Base-by-base conservation (phyloP, 1,140 invertebrate genomes). In the Drosophila truncata region DNA sequence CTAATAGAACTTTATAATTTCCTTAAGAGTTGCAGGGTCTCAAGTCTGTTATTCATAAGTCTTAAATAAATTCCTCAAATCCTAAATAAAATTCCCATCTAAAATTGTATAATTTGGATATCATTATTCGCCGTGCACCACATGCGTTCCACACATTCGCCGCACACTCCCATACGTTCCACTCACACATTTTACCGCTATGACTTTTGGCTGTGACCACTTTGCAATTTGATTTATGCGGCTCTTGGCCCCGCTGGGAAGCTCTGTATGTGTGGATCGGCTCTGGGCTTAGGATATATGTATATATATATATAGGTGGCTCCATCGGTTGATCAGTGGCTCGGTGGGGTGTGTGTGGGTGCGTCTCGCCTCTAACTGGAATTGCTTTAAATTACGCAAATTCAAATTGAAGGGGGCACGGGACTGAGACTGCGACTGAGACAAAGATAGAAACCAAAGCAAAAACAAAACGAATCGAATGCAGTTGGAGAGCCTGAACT, bases 311-410 rank as follows among this genome's bases (percentile, higher is more conserved):
- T 35, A 55, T 55, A 55, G 60, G 75, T 25, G 71, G 49, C 65
- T 37, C 52, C 52, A 37, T 55, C 41, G 37, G 50, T 55, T 64
- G 49, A 58, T 31, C 23, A 33, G 63, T 66, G 60, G 59, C 60
- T 49, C 66, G 13, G 42, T 18, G 41, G 58, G 64, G 85, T 78
- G 73, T 65, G 84, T 87, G 84, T 90, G 84, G 84, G 84, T 88
- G 84, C 85, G 84, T 86, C 70, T 52, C 64, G 73, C 74, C 72
- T 69, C 59, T 63, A 84, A 88, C 85, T 90, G 85, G 80, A 90
- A 88, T 88, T 88, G 80, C 84, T 84, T 88, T 88, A 81, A 88
- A 81, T 90, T 90, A 90, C 85, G 86, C 85, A 90, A 90, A 90
- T 90, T 69, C 63, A 76, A 66, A 75, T 55, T 54, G 69, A 44